Base-by-base conservation (phyloP, 2,888 invertebrate species). In the Sphecodes monilicornis region DNA sequence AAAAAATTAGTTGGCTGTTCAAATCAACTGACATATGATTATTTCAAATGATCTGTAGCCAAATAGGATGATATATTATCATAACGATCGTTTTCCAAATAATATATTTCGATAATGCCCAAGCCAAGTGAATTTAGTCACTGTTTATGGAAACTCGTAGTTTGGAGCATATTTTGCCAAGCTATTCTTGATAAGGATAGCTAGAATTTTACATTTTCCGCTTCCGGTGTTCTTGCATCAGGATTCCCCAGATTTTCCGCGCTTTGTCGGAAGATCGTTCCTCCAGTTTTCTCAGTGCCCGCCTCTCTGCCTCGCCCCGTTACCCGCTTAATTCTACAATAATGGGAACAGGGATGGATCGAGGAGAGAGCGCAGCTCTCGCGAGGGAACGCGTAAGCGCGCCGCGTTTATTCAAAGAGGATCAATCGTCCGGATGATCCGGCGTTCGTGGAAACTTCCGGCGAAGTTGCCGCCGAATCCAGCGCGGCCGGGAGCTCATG, bases 401-500 rank as follows among this genome's bases (percentile, higher is more conserved):
- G 74, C 68, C 68, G 39, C 80, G 78, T 84, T 86, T 84, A 82
- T 86, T 84, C 86, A 86, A 88, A 84, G 82, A 69, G 84, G 84
- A 89, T 89, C 89, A 84, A 89, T 89, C 89, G 89, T 76, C 78
- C 81, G 79, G 86, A 88, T 89, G 88, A 89, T 86, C 89, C 84
- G 82, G 81, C 70, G 73, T 84, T 75, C 77, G 82, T 66, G 70
- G 84, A 89, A 89, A 89, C 81, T 88, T 88, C 74, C 73, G 88
- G 74, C 68, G 43, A 89, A 89, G 82, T 88, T 91, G 80, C 82
- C 87, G 88, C 91, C 68, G 68, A 68, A 39, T 39, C 11, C 84
- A 86, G 88, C 90, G 89, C 90, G 46, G 89, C 89, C 88, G 32
- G 22, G 43, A 4, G 50, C 90, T 91, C 92, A 91, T 93, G 93